These are phyloP conservation scores for Rafetus swinhoei DNA, from an alignment of 2,113 vertebrate genomes.

Conservation along the genomic window DNA sequence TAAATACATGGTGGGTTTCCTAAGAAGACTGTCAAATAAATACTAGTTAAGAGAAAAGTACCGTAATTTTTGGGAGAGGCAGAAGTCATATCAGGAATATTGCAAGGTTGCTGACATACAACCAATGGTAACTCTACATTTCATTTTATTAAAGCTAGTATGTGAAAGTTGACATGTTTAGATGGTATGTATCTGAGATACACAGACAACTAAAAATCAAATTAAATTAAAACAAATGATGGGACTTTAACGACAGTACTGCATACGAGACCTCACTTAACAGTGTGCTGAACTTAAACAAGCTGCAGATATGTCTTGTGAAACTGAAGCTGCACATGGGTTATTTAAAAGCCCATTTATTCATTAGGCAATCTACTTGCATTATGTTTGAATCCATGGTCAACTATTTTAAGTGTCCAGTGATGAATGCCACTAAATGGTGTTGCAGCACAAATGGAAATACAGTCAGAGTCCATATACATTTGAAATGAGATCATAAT, in stretches of 20 bases:
- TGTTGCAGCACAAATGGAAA: background rate
- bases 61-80: background rate
- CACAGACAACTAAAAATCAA: background rate
- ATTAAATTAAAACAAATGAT: slow-evolving; percentile 37
- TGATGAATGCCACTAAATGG: background rate
- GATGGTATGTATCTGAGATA: background rate
- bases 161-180: background rate
- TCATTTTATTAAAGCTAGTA: background rate
- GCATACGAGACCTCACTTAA: background rate
- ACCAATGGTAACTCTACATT: background rate
- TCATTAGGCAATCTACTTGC: background rate
- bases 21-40: background rate
- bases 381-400: background rate
- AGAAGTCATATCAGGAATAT: background rate
- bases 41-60: background rate
- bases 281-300: background rate
- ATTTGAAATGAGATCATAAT: background rate
- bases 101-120: background rate
- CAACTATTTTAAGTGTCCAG: background rate
- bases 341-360: background rate
- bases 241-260: background rate
- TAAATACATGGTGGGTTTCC: background rate
- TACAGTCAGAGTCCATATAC: background rate
- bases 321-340: background rate
- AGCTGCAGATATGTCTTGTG: background rate